Percentiles rank a stretch among this genome's conserved stretches.
Conservation (phyloP, 2,888 invertebrate species). For the Ceraclea dissimilis region DNA sequence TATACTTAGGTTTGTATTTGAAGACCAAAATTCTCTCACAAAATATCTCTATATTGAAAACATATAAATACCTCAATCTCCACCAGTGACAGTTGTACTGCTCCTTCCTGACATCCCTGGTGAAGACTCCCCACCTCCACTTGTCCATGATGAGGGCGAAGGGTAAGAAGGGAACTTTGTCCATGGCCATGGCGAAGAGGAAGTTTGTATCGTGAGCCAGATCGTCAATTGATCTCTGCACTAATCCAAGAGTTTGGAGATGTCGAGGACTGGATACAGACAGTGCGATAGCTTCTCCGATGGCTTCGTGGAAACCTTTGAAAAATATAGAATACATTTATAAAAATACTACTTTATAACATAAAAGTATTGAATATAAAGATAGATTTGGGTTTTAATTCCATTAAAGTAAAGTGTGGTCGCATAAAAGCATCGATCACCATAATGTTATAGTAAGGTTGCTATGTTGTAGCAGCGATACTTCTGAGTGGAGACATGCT, state of each 20-base stretch:
- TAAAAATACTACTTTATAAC: too few relatives aligned
- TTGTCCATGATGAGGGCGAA: slow-evolving; percentile 77
- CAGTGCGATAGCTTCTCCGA: slow-evolving; percentile 82
- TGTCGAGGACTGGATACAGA: slow-evolving; percentile 81
- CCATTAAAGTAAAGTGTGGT: too few relatives aligned
- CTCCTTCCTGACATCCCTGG: slow-evolving; percentile 62
- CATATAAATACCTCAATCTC: slow-evolving; percentile 73
- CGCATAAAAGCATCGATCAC: too few relatives aligned
- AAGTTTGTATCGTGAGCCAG: slow-evolving; percentile 78
- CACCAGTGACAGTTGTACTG: slow-evolving; percentile 87
- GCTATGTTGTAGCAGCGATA: too few relatives aligned
- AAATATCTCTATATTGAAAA: too few relatives aligned
- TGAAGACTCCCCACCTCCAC: slow-evolving; percentile 83
- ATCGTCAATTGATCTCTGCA: slow-evolving; percentile 74
- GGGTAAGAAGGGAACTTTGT: slow-evolving; percentile 77
- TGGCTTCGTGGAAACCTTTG: slow-evolving; percentile 85
- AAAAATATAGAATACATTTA: slow-evolving; percentile 12
- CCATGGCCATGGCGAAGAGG: slow-evolving; percentile 76
- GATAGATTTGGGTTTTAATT: too few relatives aligned
- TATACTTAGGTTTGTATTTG: too few relatives aligned
- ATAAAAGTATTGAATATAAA: too few relatives aligned
- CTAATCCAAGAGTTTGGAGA: slow-evolving; percentile 72
- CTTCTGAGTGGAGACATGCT: too few relatives aligned
- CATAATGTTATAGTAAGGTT: too few relatives aligned
- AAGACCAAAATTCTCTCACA: too few relatives aligned